Percentiles rank a stretch among this genome's conserved stretches.
These are phyloP conservation scores for Tipula confusa DNA, from an alignment of 2,888 invertebrate species.

Conservation along the genomic window DNA sequence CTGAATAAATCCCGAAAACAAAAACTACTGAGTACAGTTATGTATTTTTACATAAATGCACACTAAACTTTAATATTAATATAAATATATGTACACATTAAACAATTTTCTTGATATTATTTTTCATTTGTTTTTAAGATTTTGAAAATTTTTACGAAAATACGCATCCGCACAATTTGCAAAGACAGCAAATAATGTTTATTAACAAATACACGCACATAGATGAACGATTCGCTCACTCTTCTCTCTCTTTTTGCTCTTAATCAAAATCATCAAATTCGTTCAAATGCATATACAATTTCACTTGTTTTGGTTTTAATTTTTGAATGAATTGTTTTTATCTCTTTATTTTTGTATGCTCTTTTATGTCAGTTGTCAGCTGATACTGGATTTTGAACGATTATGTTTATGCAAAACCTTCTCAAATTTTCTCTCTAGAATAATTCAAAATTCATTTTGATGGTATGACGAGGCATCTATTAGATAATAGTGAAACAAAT, in stretches of 20 bases:
- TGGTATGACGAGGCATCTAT: background rate
- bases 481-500: background rate
- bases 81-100: background rate
- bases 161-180: conserved; percentile 12
- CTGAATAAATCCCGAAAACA: background rate
- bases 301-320: background rate
- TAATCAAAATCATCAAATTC: background rate
- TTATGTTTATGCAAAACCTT: background rate
- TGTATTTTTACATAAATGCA: background rate
- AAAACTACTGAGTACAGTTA: background rate
- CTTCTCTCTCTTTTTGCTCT: background rate
- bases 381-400: background rate
- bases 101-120: background rate
- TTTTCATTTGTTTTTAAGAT: background rate
- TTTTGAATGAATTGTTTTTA: background rate
- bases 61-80: background rate
- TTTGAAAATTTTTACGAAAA: conserved; percentile 12
- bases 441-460: background rate
- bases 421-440: too few relatives aligned
- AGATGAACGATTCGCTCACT: background rate
- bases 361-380: conserved; percentile 3
- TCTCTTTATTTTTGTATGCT: background rate
- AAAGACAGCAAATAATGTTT: conserved; percentile 20
- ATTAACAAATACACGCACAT: background rate
- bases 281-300: background rate